Evolutionary conservation across 2,113 vertebrate species (phyloP).

Genomic region (Eublepharis macularius): DNA sequence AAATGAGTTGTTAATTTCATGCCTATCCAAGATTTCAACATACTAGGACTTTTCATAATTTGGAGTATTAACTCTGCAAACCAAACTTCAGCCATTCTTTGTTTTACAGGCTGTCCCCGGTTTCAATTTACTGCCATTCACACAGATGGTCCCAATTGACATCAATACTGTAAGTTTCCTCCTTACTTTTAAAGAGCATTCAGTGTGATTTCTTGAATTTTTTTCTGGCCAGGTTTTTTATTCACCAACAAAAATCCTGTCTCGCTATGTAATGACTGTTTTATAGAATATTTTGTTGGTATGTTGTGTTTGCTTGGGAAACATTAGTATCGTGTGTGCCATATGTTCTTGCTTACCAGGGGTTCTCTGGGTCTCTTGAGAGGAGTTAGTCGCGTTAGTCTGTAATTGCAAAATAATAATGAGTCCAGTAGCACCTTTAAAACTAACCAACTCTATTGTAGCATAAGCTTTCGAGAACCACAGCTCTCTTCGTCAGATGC

Average conservation of each 20-base stretch:
- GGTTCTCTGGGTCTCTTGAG: too few species aligned
- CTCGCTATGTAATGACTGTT: not conserved
- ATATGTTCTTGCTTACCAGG: not conserved
- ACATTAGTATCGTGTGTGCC: not conserved
- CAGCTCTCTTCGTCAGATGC: too few species aligned
- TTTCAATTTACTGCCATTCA: constrained; percentile 47
- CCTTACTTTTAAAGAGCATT: not conserved
- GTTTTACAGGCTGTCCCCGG: constrained; percentile 42
- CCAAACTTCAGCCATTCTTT: constrained; percentile 4
- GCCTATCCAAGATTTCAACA: not conserved
- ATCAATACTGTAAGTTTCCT: constrained; percentile 36
- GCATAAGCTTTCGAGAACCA: too few species aligned
- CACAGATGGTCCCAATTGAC: constrained; percentile 29
- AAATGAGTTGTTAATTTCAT: not conserved
- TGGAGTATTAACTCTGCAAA: not conserved
- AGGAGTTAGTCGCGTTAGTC: too few species aligned
- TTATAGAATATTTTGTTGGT: not conserved
- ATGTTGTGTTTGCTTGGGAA: not conserved
- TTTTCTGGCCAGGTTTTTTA: not conserved
- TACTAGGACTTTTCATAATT: not conserved
- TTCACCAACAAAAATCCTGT: not conserved
- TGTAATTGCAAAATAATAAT: too few species aligned
- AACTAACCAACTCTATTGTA: too few species aligned
- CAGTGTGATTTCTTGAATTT: not conserved
- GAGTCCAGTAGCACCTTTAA: too few species aligned